These are phyloP conservation scores for Falco cherrug DNA, from an alignment of 2,797 vertebrate species.

Conservation along the genomic window DNA sequence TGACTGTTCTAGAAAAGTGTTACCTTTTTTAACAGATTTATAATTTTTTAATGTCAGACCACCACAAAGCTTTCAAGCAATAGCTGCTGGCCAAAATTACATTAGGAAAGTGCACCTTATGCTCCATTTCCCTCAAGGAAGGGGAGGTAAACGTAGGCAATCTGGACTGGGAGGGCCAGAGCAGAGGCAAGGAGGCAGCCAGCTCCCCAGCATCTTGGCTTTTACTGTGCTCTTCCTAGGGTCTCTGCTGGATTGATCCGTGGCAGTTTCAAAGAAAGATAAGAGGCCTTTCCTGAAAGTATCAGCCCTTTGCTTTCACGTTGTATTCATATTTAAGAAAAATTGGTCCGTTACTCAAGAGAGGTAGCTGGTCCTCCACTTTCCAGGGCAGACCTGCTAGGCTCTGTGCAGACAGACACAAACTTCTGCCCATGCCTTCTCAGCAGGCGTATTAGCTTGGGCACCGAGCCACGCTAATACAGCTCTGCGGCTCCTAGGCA, in stretches of 20 bases:
- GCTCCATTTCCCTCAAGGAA: slow-evolving; percentile 51
- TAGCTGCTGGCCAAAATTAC: slow-evolving; percentile 52
- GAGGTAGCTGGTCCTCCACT: not conserved
- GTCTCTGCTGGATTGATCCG: not conserved
- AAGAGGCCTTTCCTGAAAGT: not conserved
- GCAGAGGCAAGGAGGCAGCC: not conserved
- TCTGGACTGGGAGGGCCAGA: slow-evolving; percentile 1
- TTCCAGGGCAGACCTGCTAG: not conserved
- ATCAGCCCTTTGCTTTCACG: not conserved
- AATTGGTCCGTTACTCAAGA: not conserved
- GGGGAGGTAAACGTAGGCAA: slow-evolving; percentile 5
- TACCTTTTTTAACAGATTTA: slow-evolving; percentile 63
- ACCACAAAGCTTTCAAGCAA: slow-evolving; percentile 54
- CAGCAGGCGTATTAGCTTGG: not conserved
- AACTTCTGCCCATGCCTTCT: not conserved
- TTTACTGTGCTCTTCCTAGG: not conserved
- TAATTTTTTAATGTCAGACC: slow-evolving; percentile 64
- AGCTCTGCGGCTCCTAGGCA: not conserved
- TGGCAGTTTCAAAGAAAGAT: not conserved
- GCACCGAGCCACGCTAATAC: not conserved
- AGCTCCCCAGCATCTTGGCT: not conserved
- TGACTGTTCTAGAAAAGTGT: slow-evolving; percentile 61
- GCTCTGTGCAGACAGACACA: not conserved
- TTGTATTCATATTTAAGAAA: not conserved
- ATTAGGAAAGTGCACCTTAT: slow-evolving; percentile 33